Base-by-base conservation (phyloP, 2,113 vertebrate genomes). In the Gasterosteus aculeatus region DNA sequence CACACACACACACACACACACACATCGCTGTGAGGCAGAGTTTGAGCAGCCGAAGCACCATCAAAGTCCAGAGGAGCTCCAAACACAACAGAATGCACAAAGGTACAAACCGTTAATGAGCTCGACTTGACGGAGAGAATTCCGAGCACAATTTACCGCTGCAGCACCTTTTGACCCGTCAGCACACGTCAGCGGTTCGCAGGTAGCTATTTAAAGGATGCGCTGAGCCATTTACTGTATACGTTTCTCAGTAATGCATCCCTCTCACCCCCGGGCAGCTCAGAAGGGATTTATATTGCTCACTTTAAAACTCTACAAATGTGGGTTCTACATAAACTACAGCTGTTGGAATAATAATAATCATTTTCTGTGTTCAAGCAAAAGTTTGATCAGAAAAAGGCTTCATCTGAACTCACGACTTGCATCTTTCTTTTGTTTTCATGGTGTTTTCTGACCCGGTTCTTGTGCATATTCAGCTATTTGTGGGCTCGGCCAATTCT, bases 391-490 rank as follows among this genome's bases (percentile, higher is more conserved):
- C 56, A 26, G 22, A 26, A 26, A 26, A 26, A 26, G 22, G 22
- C 22, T 26, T 26, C 22, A 26, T 31, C 15, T 46, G 29, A 41
- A 51, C 51, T n/a, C 33, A 7, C 53, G 22, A 9, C 41, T 38
- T 42, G 15, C n/a, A 44, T 47, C 9, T 1, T 19, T 1, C 16
- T 35, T 3, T 60, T 42, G 2, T 61, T 18, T 19, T 38, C 33
- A 3, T 26, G 7, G 3, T 41, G 41, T 63, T 57, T 7, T 58
- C 56, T 81, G 77, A 56, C 77, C 75, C 60, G 77, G 33, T 83
- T 84, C 65, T 81, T 41, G 22, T 26, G n/a, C 54, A 58, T 47
- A 41, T 86, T 77, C 16, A 46, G 71, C 54, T 76, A 35, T 83
- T 77, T 79, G 46, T 69, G 46, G 64, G 41, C 54, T 18, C 2